Percentiles rank a stretch among this genome's conserved stretches.
Evolutionary conservation across 2,888 invertebrate genomes (phyloP).

Genomic region (Orthonevra nobilis): DNA sequence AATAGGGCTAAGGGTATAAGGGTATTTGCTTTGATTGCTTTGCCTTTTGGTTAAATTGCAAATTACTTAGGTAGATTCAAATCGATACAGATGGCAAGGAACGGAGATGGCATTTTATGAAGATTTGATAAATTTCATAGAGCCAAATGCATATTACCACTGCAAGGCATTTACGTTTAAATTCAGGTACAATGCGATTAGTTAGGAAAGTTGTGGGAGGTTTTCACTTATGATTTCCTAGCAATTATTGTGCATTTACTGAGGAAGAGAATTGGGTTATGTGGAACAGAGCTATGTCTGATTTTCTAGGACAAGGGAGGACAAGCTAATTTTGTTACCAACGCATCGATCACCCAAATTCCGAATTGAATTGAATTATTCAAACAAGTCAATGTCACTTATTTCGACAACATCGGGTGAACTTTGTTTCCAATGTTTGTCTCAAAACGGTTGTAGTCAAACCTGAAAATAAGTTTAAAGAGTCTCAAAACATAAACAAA

Average conservation of each 20-base stretch:
- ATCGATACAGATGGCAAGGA: conserved; percentile 9
- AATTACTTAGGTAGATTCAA: conserved; percentile 52
- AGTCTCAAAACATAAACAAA: too few species aligned
- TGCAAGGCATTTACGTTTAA: conserved; percentile 23
- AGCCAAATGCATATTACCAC: conserved; percentile 56
- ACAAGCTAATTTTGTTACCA: too few species aligned
- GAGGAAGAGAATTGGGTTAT: not conserved
- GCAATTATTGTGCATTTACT: not conserved
- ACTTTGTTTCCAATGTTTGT: too few species aligned
- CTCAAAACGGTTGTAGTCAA: too few species aligned
- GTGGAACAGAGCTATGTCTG: too few species aligned
- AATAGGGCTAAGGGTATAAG: not conserved
- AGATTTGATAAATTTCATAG: not conserved
- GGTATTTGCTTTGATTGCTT: conserved; percentile 48
- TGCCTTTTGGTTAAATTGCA: conserved; percentile 44
- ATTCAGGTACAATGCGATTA: conserved; percentile 13
- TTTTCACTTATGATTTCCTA: not conserved
- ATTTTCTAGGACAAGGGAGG: too few species aligned
- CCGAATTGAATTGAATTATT: too few species aligned
- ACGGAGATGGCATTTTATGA: too few species aligned
- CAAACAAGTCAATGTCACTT: too few species aligned
- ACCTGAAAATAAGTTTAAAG: too few species aligned
- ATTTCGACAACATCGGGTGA: too few species aligned
- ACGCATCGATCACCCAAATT: too few species aligned
- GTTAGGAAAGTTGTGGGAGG: conserved; percentile 39